Conservation (phyloP, 2,113 vertebrate genomes). For the Donacobius atricapilla region DNA sequence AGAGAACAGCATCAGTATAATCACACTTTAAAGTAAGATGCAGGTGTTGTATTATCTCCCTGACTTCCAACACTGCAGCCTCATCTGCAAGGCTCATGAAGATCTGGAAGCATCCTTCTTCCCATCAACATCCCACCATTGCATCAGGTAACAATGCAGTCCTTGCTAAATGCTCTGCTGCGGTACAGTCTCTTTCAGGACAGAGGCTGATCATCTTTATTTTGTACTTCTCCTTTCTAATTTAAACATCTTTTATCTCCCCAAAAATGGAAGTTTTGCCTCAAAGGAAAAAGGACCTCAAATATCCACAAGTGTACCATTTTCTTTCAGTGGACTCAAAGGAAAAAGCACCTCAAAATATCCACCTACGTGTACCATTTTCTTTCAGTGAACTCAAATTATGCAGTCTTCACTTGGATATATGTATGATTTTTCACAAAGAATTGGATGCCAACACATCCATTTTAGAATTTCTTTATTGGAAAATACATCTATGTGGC, state of each 20-base stretch:
- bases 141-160: background rate
- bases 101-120: background rate
- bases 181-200: fast-evolving
- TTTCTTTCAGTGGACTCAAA: background rate
- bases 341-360: background rate
- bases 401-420: background rate
- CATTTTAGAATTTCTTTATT: background rate
- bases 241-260: background rate
- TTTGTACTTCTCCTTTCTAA: background rate
- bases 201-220: background rate
- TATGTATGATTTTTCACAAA: background rate
- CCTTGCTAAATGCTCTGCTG: background rate
- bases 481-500: background rate
- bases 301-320: background rate
- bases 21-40: background rate
- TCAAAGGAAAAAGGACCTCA: background rate
- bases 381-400: background rate
- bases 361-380: background rate
- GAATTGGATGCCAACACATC: background rate
- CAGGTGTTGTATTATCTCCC: background rate
- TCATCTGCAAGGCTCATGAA: background rate
- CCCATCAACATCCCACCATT: background rate
- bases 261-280: background rate
- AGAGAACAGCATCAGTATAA: background rate
- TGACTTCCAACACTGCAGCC: background rate